Conservation (phyloP, 2,888 invertebrate species). For the Pammene fasciana region DNA sequence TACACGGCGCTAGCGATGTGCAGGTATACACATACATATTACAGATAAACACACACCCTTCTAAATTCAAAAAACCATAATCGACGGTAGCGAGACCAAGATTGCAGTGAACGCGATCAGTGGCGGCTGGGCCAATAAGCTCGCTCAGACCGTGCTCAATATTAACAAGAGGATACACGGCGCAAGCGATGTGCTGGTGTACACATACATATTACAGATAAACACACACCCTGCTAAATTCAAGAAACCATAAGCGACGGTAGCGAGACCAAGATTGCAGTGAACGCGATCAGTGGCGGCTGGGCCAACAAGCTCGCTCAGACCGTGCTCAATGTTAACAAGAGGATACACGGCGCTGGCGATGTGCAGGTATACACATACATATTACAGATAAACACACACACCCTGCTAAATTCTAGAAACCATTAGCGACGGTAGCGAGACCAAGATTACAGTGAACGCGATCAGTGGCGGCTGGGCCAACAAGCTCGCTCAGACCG, state of each 20-base stretch:
- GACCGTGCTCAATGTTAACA: constrained; percentile 61
- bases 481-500: constrained; percentile 61
- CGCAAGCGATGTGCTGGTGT: constrained; percentile 69
- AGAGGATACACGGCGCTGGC: constrained; percentile 66
- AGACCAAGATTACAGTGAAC: constrained; percentile 62
- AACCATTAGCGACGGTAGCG: constrained; percentile 65
- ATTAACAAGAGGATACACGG: constrained; percentile 69
- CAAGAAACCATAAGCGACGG: constrained; percentile 64
- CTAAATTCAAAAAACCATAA: constrained; percentile 40
- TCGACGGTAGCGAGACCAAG: constrained; percentile 66
- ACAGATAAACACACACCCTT: no score
- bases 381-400: no score
- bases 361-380: constrained; percentile 75
- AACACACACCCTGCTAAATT: constrained; percentile 70
- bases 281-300: constrained; percentile 59
- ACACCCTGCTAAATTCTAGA: constrained; percentile 64
- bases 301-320: constrained; percentile 62
- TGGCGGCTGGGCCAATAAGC: constrained; percentile 58
- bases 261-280: constrained; percentile 63
- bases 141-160: constrained; percentile 63
- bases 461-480: constrained; percentile 59
- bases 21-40: constrained; percentile 52
- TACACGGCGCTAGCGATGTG: constrained; percentile 71
- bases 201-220: no score
- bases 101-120: constrained; percentile 62